phyloP scores from a whole-genome alignment of 2,888 invertebrate genomes.

The Ethmia dodecea region DNA sequence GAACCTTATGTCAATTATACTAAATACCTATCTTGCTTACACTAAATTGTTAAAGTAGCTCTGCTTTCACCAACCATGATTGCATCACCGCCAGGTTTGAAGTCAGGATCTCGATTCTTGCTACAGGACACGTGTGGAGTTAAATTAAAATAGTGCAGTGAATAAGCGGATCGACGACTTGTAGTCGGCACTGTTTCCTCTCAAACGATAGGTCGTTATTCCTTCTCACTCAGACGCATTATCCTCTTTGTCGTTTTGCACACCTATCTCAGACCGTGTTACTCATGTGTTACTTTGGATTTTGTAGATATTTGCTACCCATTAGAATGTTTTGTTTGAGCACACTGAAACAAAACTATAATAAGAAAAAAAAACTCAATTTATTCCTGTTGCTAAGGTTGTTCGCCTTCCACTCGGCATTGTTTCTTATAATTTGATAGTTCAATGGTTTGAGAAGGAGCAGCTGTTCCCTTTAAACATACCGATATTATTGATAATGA shows the following conservation, averaged over 20 bases:
- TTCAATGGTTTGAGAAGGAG: no score
- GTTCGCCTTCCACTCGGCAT: no score
- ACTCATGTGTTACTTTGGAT: slow-evolving; percentile 21
- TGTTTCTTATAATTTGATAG: no score
- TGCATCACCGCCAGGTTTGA: slow-evolving; percentile 35
- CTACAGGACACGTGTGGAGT: slow-evolving; percentile 47
- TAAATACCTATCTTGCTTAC: no score
- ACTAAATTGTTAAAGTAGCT: no score
- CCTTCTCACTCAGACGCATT: slow-evolving; percentile 17
- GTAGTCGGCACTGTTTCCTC: slow-evolving; percentile 19
- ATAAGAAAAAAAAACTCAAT: no score
- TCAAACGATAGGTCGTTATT: slow-evolving; percentile 13
- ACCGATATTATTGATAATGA: no score
- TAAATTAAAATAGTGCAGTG: slow-evolving; percentile 63
- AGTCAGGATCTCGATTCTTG: slow-evolving; percentile 21
- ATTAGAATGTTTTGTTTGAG: not conserved
- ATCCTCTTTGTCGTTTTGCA: slow-evolving; percentile 28
- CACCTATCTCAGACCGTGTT: slow-evolving; percentile 23
- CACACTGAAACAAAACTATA: no score
- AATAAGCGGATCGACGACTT: slow-evolving; percentile 43
- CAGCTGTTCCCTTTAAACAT: no score
- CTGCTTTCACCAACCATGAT: slow-evolving; percentile 20
- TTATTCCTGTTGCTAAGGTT: no score
- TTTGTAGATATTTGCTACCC: not conserved
- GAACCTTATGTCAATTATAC: no score